Evolutionary conservation across 2,797 vertebrate species (phyloP).

Genomic region (Typhlichthys eigenmanni): DNA sequence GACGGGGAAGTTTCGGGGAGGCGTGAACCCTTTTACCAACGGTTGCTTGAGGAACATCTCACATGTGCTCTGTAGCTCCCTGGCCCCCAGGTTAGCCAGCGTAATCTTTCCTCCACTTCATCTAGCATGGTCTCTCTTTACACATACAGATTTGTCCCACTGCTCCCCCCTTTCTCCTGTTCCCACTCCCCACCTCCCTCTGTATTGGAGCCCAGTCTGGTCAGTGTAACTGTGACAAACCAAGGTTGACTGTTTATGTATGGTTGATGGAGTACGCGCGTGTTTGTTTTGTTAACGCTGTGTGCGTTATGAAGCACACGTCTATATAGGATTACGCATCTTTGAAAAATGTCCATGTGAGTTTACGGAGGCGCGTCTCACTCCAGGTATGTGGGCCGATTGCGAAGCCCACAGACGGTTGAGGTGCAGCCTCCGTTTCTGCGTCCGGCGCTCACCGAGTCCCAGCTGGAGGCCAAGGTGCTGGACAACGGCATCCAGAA

Average conservation of each 20-base stretch:
- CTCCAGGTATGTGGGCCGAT: slow-evolving; percentile 87
- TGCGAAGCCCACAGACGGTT: slow-evolving; percentile 77
- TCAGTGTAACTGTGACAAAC: slow-evolving; percentile 25
- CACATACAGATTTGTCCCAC: slow-evolving; percentile 25
- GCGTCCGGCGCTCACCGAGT: slow-evolving; percentile 84
- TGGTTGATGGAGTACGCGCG: no score
- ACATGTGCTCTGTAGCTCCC: slow-evolving; percentile 94
- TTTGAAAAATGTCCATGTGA: background rate
- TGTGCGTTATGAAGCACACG: background rate
- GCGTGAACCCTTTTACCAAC: slow-evolving; percentile 96
- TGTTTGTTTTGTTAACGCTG: background rate
- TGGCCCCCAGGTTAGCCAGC: slow-evolving; percentile 87
- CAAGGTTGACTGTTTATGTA: background rate
- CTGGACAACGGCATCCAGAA: slow-evolving; percentile 96
- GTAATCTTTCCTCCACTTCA: background rate
- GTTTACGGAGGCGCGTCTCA: background rate
- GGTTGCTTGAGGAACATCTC: slow-evolving; percentile 92
- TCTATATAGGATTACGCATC: background rate
- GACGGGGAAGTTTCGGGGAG: slow-evolving; percentile 96
- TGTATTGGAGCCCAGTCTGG: slow-evolving; percentile 20
- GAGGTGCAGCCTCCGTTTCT: slow-evolving; percentile 91
- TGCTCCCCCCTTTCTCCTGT: slow-evolving; percentile 18
- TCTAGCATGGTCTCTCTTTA: slow-evolving; percentile 13
- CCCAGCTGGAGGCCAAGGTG: slow-evolving; percentile 89
- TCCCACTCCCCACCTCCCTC: slow-evolving; percentile 17